phyloP scores from a whole-genome alignment of 2,888 invertebrate species.

The Therioaphis trifolii region DNA sequence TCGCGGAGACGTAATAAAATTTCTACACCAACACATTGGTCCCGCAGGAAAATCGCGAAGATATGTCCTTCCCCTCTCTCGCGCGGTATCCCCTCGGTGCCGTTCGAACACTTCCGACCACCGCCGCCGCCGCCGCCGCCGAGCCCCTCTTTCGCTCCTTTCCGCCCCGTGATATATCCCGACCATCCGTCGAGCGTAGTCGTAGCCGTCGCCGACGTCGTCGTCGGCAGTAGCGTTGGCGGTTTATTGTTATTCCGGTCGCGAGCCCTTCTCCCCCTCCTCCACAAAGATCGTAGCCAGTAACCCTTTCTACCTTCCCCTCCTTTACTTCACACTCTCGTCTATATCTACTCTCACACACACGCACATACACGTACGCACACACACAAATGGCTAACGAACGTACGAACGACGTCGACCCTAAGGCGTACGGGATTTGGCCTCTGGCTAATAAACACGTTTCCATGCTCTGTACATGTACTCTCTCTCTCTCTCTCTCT shows the following conservation, averaged over 20 bases:
- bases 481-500: not conserved
- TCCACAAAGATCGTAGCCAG: conserved; percentile 44
- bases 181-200: not conserved
- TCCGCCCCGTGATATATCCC: not conserved
- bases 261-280: not conserved
- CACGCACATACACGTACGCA: not conserved
- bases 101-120: not conserved
- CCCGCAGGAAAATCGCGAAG: conserved; percentile 41
- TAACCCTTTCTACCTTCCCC: not conserved
- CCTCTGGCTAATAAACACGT: conserved; percentile 59
- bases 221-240: not conserved
- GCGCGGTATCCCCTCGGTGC: not conserved
- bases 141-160: not conserved
- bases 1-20: conserved; percentile 55
- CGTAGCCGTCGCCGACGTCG: not conserved
- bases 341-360: not conserved
- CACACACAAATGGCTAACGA: conserved; percentile 34
- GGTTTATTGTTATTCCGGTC: conserved; percentile 61
- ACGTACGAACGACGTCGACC: conserved; percentile 35
- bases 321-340: not conserved
- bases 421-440: conserved; percentile 26
- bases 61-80: not conserved
- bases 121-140: too few species aligned
- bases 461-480: conserved; percentile 6
- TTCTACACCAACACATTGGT: conserved; percentile 47